Conservation (phyloP, 2,113 vertebrate genomes). For the Furnarius figulus region DNA sequence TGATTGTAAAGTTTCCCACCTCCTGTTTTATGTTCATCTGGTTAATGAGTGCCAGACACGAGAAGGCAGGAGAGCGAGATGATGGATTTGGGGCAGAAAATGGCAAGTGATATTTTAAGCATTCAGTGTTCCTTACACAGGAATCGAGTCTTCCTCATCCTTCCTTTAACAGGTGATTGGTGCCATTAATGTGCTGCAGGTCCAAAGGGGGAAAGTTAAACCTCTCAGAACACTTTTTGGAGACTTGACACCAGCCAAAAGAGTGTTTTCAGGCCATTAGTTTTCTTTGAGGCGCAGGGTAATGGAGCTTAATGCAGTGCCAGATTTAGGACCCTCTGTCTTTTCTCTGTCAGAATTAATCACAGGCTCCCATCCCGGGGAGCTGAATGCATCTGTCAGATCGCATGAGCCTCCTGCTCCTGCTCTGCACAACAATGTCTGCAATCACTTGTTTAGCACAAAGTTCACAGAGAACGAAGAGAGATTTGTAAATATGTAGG, state of each 20-base stretch:
- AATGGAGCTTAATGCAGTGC: background rate
- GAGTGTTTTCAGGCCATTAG: background rate
- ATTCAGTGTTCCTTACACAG: background rate
- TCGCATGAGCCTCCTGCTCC: background rate
- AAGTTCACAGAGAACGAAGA: background rate
- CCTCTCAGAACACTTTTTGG: background rate
- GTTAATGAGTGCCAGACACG: background rate
- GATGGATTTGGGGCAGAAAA: conserved; percentile 48
- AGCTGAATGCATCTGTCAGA: background rate
- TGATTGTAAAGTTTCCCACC: background rate
- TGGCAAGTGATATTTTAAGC: conserved; percentile 9
- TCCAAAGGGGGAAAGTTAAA: background rate
- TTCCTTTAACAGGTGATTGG: background rate
- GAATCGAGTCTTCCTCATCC: background rate
- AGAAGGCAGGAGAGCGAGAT: background rate
- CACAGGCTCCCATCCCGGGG: background rate
- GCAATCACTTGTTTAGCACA: background rate
- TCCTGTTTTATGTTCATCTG: background rate
- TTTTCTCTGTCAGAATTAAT: background rate
- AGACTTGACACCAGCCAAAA: background rate
- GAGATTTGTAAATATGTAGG: background rate
- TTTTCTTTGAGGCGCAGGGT: background rate
- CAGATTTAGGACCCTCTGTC: background rate
- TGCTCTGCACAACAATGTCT: background rate
- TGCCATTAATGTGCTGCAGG: background rate